Evolutionary conservation across 2,797 vertebrate genomes (phyloP), one percentile per base, ranked within the genome.

Genomic region (Adrianichthys oophorus): DNA sequence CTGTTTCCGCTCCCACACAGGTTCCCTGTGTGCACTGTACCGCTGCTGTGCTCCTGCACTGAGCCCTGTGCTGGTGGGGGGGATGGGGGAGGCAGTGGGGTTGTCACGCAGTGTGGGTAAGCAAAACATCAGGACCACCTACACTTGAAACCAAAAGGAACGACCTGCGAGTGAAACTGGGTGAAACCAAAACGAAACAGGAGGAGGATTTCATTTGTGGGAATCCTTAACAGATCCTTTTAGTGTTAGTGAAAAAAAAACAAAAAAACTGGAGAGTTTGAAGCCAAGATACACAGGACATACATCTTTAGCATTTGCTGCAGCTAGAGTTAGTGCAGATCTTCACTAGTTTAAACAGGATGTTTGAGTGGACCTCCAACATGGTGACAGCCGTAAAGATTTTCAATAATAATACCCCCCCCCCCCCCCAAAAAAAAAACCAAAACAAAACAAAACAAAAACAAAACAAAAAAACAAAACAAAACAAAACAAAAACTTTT

Each of bases 1-100:
- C 79, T 78, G 83, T 88, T 88, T 82, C 84, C 87, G 74, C 76
- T 66, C 68, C 65, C 88, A 75, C 62, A 67, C 66, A 66, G 76
- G 65, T 60, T 72, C 69, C 61, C 65, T 73, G 70, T 23, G 65
- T 75, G 72, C 80, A 72, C 78, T 80, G 78, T 82, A 74, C 82
- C 81, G 79, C 82, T 79, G 69, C 74, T 81, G 68, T 74, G 88
- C 82, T 72, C 79, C 59, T 55, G 70, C 76, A 76, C 78, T 74
- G 65, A 65, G 63, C 66, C 53, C 42, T 26, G 12, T 68, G 78
- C 67, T 26, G 74, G 41, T 80, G 82, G 86, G 85, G 85, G 32
- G 87, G 86, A 83, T 80, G 82, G 85, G 83, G 64, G 45, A 74
- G 47, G 62, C 48, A 0, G 67, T 65, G 56, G 65, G 68, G 68